These are phyloP conservation scores for Aphelenchoides bicaudatus DNA, from an alignment of 2,888 invertebrate genomes.

Conservation along the genomic window DNA sequence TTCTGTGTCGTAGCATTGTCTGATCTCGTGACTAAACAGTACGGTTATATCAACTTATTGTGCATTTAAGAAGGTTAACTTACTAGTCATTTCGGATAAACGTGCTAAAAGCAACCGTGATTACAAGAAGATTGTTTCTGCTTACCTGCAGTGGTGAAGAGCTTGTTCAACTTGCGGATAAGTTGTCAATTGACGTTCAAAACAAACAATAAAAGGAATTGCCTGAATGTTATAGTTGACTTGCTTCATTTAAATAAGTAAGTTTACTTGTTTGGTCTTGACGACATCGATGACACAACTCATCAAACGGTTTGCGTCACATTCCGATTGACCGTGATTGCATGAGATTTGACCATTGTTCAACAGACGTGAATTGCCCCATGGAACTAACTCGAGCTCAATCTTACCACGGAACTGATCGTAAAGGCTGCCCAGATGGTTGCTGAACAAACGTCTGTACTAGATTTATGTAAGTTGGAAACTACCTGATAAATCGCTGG, in stretches of 20 bases:
- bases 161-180: constrained; percentile 23
- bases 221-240: constrained; percentile 48
- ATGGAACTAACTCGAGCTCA: constrained; percentile 55
- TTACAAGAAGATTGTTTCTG: constrained; percentile 35
- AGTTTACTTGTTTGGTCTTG: constrained; percentile 47
- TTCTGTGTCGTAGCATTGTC: constrained; percentile 53
- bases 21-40: constrained; percentile 23
- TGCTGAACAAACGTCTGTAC: too few species aligned
- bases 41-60: too few species aligned
- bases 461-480: too few species aligned
- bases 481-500: constrained; percentile 56
- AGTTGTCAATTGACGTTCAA: constrained; percentile 30
- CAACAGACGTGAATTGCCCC: constrained; percentile 56
- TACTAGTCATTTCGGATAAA: constrained; percentile 54
- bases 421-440: constrained; percentile 53
- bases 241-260: constrained; percentile 57
- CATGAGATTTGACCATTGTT: constrained; percentile 58
- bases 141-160: neutral
- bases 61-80: too few species aligned
- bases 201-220: constrained; percentile 40
- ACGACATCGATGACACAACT: constrained; percentile 55
- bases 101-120: constrained; percentile 48
- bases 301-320: constrained; percentile 58
- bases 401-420: constrained; percentile 50
- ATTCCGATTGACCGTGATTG: constrained; percentile 59